These are phyloP conservation scores for Apeltes quadracus DNA, from an alignment of 2,113 vertebrate species.

Conservation along the genomic window DNA sequence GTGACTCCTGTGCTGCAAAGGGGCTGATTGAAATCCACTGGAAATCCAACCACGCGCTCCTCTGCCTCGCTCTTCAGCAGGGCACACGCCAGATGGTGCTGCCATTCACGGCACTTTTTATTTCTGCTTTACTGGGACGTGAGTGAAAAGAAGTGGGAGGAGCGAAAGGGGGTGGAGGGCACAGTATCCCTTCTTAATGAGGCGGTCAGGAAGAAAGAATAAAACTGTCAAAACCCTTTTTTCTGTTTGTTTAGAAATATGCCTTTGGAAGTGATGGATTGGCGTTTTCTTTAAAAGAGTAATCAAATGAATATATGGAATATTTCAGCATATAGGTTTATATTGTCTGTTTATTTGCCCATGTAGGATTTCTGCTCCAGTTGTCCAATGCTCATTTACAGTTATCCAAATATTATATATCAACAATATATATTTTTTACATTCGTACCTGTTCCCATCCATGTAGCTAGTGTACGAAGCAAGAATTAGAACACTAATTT, in stretches of 20 bases:
- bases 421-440: neutral
- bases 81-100: constrained; percentile 61
- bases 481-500: neutral
- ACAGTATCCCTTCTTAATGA: constrained; percentile 14
- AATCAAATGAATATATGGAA: constrained; percentile 9
- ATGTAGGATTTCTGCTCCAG: neutral
- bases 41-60: constrained; percentile 49
- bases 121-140: constrained; percentile 64
- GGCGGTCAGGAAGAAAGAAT: constrained; percentile 4
- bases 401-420: neutral
- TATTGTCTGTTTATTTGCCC: neutral
- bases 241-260: constrained; percentile 31
- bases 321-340: neutral
- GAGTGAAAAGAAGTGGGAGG: constrained; percentile 40
- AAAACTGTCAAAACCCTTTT: constrained; percentile 11
- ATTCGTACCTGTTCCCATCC: no score
- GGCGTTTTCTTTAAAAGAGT: neutral
- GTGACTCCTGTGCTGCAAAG: constrained; percentile 60
- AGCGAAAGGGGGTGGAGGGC: neutral
- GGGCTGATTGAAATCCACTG: constrained; percentile 68
- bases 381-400: neutral
- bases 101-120: constrained; percentile 59
- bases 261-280: neutral
- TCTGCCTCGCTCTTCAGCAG: constrained; percentile 37
- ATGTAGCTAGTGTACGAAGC: neutral